phyloP scores from a whole-genome alignment of 1,140 invertebrate species.

The Formica selysi region DNA sequence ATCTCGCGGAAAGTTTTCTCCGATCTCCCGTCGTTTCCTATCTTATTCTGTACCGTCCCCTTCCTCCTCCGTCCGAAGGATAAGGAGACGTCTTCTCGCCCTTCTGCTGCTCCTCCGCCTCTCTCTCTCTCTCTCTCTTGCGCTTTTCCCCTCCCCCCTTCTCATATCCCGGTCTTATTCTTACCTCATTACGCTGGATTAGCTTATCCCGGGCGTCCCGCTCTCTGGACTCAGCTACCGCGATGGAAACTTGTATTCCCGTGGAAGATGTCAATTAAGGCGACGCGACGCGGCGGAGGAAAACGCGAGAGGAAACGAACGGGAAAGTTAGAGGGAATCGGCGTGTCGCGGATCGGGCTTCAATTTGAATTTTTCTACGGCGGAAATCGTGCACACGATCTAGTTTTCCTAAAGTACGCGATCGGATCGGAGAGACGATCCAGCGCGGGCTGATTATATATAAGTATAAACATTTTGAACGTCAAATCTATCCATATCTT shows the following conservation, averaged over 20 bases:
- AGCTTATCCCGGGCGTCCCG: slow-evolving; percentile 74
- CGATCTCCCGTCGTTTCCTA: slow-evolving; percentile 72
- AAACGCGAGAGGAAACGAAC: slow-evolving; percentile 6
- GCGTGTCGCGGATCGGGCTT: neutral
- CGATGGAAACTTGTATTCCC: slow-evolving; percentile 21
- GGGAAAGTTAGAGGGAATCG: slow-evolving; percentile 22
- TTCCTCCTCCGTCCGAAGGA: slow-evolving; percentile 27
- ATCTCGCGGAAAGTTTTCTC: slow-evolving; percentile 84
- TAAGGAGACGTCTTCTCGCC: slow-evolving; percentile 44
- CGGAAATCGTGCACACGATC: slow-evolving; percentile 14
- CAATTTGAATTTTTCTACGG: slow-evolving; percentile 42
- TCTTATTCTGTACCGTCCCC: slow-evolving; percentile 62
- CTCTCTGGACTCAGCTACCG: neutral
- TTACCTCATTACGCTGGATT: slow-evolving; percentile 85
- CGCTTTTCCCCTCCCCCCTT: slow-evolving; percentile 18
- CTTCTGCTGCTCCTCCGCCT: slow-evolving; percentile 5
- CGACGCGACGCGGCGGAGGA: slow-evolving; percentile 17
- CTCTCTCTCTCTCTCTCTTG: neutral
- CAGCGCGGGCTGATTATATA: neutral
- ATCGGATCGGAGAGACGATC: too few relatives aligned
- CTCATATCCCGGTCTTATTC: slow-evolving; percentile 80
- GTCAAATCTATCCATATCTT: neutral
- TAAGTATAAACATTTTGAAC: neutral
- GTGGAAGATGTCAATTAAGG: slow-evolving; percentile 62
- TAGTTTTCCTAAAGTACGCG: neutral